Evolutionary conservation across 1,140 invertebrate genomes (phyloP).

Genomic region (Conus ventricosus): DNA sequence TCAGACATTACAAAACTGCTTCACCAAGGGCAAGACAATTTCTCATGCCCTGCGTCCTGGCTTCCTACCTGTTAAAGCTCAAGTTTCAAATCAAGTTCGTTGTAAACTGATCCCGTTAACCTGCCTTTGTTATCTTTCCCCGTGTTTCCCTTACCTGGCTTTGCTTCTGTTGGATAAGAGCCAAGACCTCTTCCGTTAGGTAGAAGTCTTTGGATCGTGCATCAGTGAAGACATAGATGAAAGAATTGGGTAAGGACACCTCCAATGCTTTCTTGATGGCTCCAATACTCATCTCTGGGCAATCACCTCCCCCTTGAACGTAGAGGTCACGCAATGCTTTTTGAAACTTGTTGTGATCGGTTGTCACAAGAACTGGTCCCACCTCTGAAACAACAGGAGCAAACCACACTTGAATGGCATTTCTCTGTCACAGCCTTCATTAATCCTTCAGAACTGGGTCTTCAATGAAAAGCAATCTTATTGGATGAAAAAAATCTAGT

Average conservation of each 20-base stretch:
- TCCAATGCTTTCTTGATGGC: slow-evolving; percentile 82
- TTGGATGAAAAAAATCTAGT: too few relatives aligned
- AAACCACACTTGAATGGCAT: not conserved
- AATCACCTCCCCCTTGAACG: slow-evolving; percentile 85
- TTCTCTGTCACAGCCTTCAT: not conserved
- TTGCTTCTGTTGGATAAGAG: slow-evolving; percentile 83
- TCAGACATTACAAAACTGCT: too few relatives aligned
- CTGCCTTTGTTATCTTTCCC: too few relatives aligned
- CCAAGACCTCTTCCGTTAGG: slow-evolving; percentile 80
- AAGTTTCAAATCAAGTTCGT: too few relatives aligned
- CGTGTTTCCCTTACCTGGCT: slow-evolving; percentile 78
- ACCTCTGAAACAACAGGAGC: slow-evolving; percentile 75
- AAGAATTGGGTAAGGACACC: slow-evolving; percentile 81
- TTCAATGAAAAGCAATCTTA: too few relatives aligned
- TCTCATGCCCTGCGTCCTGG: too few relatives aligned
- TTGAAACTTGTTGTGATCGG: slow-evolving; percentile 79
- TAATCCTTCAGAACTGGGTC: too few relatives aligned
- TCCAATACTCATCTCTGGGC: slow-evolving; percentile 83
- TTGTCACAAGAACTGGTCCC: slow-evolving; percentile 81
- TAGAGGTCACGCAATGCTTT: slow-evolving; percentile 78
- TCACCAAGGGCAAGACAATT: too few relatives aligned
- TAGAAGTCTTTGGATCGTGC: slow-evolving; percentile 83
- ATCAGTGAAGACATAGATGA: slow-evolving; percentile 87
- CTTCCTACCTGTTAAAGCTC: too few relatives aligned
- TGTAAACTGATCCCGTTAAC: too few relatives aligned